Percentiles rank a stretch among this genome's conserved stretches.
phyloP scores from a whole-genome alignment of 2,797 vertebrate species.

The Bovichtus variegatus region DNA sequence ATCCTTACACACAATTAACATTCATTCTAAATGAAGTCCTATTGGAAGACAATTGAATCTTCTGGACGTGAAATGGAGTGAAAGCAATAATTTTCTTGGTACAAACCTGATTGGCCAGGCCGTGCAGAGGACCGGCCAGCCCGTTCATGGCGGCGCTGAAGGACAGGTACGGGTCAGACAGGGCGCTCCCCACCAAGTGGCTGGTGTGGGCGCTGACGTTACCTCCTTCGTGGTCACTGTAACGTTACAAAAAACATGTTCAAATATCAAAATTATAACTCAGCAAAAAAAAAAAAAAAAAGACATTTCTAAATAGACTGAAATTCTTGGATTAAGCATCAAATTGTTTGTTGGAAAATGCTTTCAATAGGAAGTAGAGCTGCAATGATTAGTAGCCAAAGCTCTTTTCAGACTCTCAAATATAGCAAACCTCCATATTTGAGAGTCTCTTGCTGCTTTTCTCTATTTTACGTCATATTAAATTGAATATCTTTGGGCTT shows the following conservation, averaged over 20 bases:
- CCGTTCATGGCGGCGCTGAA: slow-evolving; percentile 98
- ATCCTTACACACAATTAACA: not conserved
- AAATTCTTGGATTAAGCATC: not conserved
- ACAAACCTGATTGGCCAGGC: slow-evolving; percentile 96
- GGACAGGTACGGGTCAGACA: slow-evolving; percentile 96
- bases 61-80: not conserved
- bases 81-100: not conserved
- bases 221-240: slow-evolving; percentile 96
- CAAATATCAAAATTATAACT: not conserved
- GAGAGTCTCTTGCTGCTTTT: too few relatives aligned
- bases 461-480: too few relatives aligned
- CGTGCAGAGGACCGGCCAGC: slow-evolving; percentile 95
- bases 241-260: slow-evolving; percentile 2
- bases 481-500: too few relatives aligned
- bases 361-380: too few relatives aligned
- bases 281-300: not conserved
- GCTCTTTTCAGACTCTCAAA: too few relatives aligned
- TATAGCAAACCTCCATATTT: too few relatives aligned
- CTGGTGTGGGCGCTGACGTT: slow-evolving; percentile 97
- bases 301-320: not conserved
- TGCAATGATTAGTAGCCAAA: too few relatives aligned
- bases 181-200: slow-evolving; percentile 95
- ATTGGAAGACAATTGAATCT: not conserved
- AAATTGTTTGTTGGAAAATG: not conserved
- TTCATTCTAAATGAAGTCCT: not conserved